Percentiles rank a stretch among this genome's conserved stretches.
Conservation (phyloP, 2,797 vertebrate species). For the Tympanoctomys barrerae region DNA sequence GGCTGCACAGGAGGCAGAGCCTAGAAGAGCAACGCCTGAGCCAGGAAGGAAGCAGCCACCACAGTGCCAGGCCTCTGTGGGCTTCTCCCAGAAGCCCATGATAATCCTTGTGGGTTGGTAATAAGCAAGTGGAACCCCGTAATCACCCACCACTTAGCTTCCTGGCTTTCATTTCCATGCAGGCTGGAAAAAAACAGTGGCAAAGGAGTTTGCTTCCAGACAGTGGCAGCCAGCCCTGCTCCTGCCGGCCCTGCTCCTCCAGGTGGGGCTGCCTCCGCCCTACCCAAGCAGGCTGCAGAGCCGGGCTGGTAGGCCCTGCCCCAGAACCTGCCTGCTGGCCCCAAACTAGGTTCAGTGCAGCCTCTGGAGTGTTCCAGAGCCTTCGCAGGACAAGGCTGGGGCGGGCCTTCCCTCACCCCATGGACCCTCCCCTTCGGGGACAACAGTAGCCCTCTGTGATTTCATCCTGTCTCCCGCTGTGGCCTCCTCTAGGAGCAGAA, state of each 20-base stretch:
- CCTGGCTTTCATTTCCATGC: constrained; percentile 82
- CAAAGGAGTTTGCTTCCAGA: constrained; percentile 66
- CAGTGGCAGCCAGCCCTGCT: constrained; percentile 2
- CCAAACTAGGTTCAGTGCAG: constrained; percentile 60
- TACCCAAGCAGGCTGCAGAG: background rate
- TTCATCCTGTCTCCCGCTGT: background rate
- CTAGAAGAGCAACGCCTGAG: background rate
- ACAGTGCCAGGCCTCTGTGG: constrained; percentile 75
- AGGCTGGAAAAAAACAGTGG: constrained; percentile 64
- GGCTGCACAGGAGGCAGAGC: background rate
- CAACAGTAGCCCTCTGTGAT: background rate
- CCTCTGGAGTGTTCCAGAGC: constrained; percentile 48
- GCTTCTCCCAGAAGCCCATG: constrained; percentile 74
- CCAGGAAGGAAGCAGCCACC: constrained; percentile 34
- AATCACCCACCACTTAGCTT: constrained; percentile 86
- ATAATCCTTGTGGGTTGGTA: constrained; percentile 87
- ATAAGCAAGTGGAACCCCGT: constrained; percentile 86
- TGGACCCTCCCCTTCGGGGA: constrained; percentile 62
- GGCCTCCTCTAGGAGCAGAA: constrained; percentile 44
- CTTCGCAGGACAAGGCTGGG: constrained; percentile 64
- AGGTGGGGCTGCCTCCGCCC: background rate
- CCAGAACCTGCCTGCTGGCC: background rate
- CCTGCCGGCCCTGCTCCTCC: constrained; percentile 16
- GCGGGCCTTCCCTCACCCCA: constrained; percentile 65
- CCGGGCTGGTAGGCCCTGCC: accelerated